Percentiles rank a stretch among this genome's conserved stretches.
phyloP scores from a whole-genome alignment of 2,888 invertebrate species.

The Ectobius pallidus region DNA sequence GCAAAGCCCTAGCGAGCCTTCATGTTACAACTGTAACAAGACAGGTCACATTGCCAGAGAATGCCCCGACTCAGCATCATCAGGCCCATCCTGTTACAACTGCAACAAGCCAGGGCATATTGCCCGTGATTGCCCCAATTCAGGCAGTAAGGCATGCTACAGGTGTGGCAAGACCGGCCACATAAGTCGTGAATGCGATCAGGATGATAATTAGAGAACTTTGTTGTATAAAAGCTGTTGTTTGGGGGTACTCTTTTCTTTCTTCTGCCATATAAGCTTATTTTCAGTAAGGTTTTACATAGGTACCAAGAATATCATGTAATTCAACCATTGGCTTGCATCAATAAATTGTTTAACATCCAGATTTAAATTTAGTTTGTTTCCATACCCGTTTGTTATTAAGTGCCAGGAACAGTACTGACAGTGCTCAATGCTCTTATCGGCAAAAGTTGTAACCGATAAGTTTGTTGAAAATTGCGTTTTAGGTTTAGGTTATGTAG shows the following conservation, averaged over 20 bases:
- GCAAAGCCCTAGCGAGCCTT: conserved; percentile 67
- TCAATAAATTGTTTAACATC: conserved; percentile 22
- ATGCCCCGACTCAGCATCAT: conserved; percentile 52
- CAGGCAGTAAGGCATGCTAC: conserved; percentile 79
- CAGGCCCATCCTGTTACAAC: conserved; percentile 62
- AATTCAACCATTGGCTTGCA: conserved; percentile 30
- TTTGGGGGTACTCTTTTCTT: conserved; percentile 26
- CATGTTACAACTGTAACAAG: conserved; percentile 95
- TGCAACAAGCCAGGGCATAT: conserved; percentile 76
- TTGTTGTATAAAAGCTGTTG: conserved; percentile 29
- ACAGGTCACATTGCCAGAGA: conserved; percentile 79
- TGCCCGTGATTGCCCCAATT: conserved; percentile 63
- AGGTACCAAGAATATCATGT: conserved; percentile 29
- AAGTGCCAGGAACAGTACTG: no score
- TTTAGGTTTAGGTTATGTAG: no score
- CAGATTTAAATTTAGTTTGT: conserved; percentile 10
- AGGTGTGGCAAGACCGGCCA: conserved; percentile 91
- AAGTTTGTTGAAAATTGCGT: no score
- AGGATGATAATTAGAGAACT: conserved; percentile 55
- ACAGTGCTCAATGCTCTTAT: no score
- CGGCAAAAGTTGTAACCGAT: no score
- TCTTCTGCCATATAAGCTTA: conserved; percentile 26
- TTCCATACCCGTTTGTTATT: not conserved
- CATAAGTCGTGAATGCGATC: conserved; percentile 89
- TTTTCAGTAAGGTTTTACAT: conserved; percentile 30